Conservation (phyloP, 2,113 vertebrate species). For the Hydropotes inermis region DNA sequence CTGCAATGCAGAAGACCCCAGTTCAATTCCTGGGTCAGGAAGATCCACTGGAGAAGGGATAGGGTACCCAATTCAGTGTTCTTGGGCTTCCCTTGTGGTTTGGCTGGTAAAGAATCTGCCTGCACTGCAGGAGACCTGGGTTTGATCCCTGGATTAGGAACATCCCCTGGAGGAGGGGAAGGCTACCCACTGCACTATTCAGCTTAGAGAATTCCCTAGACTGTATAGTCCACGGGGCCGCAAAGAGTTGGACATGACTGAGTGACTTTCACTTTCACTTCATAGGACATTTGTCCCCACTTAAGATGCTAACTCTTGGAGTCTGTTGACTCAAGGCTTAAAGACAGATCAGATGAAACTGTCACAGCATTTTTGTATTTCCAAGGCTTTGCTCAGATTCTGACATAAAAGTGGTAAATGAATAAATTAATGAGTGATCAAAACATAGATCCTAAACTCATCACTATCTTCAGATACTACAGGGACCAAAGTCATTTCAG, state of each 20-base stretch:
- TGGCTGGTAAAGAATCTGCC: no score
- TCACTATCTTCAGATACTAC: neutral
- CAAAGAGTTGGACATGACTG: neutral
- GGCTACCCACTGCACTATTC: neutral
- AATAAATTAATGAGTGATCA: neutral
- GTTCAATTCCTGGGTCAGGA: neutral
- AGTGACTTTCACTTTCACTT: neutral
- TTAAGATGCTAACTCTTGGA: neutral
- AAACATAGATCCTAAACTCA: neutral
- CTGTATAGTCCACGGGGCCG: neutral
- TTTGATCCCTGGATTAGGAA: no score
- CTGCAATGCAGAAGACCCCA: neutral
- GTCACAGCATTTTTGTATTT: neutral
- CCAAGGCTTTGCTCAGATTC: neutral
- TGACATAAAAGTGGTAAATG: neutral
- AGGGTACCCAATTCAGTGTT: no score
- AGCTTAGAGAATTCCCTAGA: neutral
- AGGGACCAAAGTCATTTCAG: neutral
- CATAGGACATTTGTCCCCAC: neutral
- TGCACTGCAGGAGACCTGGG: no score
- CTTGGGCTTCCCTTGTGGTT: no score
- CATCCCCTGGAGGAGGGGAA: neutral
- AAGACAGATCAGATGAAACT: neutral
- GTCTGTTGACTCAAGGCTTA: neutral
- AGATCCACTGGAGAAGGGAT: neutral